These are phyloP conservation scores for Takifugu bimaculatus DNA, from an alignment of 2,113 vertebrate genomes.

Conservation along the genomic window DNA sequence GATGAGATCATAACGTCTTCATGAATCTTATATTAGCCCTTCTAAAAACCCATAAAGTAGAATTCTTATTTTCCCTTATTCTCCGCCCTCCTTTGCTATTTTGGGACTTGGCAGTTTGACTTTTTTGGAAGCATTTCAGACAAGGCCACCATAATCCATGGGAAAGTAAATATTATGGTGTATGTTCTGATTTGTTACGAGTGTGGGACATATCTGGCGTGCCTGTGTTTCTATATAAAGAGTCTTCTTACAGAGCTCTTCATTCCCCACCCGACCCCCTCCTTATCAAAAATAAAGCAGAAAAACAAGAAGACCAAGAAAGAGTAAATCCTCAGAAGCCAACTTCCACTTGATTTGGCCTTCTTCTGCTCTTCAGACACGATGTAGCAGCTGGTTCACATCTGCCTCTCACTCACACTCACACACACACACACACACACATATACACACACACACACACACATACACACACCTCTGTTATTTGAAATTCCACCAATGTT, in stretches of 20 bases:
- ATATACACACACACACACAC: not conserved
- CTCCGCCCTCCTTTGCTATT: constrained; percentile 6
- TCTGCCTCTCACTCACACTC: not conserved
- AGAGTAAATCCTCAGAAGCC: not conserved
- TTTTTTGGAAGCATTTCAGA: constrained; percentile 17
- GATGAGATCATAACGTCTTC: constrained; percentile 21
- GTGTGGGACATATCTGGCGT: not conserved
- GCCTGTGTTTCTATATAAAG: constrained; percentile 12
- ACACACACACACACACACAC: too few species aligned
- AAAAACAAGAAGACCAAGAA: not conserved
- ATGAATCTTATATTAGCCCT: too few species aligned
- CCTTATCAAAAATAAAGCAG: not conserved
- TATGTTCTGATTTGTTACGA: constrained; percentile 11
- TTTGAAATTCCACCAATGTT: constrained; percentile 39
- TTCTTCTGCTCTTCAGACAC: not conserved
- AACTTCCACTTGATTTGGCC: constrained; percentile 20
- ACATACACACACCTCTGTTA: constrained; percentile 4
- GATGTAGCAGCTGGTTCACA: constrained; percentile 14
- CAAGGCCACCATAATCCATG: constrained; percentile 26
- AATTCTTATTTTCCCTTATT: not conserved
- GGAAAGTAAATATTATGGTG: constrained; percentile 43
- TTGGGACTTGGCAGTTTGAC: constrained; percentile 7
- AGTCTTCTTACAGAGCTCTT: not conserved
- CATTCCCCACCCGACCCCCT: not conserved
- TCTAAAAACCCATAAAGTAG: not conserved